A percentile compares a stretch with the other conserved stretches of the same genome.
These are phyloP conservation scores for Callithrix jacchus DNA, from an alignment of 2,113 vertebrate species.

Conservation along the genomic window DNA sequence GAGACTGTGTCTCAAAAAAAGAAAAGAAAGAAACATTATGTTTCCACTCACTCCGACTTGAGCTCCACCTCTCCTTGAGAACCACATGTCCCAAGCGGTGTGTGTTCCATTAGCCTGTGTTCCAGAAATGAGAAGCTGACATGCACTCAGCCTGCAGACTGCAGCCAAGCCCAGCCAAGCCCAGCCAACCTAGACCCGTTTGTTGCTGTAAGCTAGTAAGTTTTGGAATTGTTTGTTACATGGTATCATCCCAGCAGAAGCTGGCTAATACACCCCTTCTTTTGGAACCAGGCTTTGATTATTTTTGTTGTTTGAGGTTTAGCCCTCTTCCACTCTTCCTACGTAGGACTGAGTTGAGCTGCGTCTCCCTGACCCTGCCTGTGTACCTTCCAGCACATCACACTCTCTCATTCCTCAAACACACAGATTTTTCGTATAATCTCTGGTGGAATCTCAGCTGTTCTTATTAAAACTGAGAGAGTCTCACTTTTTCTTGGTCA, in stretches of 20 bases:
- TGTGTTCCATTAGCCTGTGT: neutral
- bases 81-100: neutral
- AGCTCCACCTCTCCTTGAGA: neutral
- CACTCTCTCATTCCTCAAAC: neutral
- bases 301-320: neutral
- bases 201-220: neutral
- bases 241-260: neutral
- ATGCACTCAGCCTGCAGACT: neutral
- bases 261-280: neutral
- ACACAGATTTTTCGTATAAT: neutral
- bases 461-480: neutral
- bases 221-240: slow-evolving; percentile 8
- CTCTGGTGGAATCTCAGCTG: neutral
- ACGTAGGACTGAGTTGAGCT: neutral
- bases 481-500: neutral
- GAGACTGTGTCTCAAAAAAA: no score
- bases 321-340: neutral
- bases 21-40: neutral
- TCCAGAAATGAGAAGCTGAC: neutral
- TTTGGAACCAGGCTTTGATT: neutral
- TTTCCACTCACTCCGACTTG: neutral
- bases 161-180: neutral
- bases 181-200: neutral
- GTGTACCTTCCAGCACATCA: neutral
- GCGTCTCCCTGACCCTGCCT: neutral